Percentiles rank a stretch among this genome's conserved stretches.
These are phyloP conservation scores for Leptinotarsa haldemani DNA, from an alignment of 2,888 invertebrate genomes.

Conservation along the genomic window DNA sequence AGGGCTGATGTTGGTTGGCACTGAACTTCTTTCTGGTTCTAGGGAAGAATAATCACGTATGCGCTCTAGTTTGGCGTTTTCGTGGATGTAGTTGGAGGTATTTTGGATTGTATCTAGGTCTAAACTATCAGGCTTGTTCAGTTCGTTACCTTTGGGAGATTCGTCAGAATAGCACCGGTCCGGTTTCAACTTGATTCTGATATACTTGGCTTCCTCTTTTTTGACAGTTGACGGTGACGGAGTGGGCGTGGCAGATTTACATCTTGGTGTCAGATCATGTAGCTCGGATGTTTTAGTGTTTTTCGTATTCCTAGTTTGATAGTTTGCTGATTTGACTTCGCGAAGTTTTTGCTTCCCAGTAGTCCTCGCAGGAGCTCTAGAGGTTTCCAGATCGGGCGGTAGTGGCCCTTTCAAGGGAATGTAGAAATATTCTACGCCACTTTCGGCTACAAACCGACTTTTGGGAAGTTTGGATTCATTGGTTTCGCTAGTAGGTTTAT, in stretches of 20 bases:
- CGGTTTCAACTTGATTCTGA: slow-evolving; percentile 79
- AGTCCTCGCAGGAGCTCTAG: background rate
- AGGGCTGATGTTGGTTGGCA: slow-evolving; percentile 62
- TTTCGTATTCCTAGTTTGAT: slow-evolving; percentile 34
- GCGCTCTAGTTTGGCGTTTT: slow-evolving; percentile 30
- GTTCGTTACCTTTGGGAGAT: slow-evolving; percentile 52
- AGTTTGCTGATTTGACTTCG: slow-evolving; percentile 49
- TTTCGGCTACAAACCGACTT: slow-evolving; percentile 60
- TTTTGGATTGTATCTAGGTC: slow-evolving; percentile 59
- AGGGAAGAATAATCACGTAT: slow-evolving; percentile 36
- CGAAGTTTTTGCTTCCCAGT: slow-evolving; percentile 32
- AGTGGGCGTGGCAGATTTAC: slow-evolving; percentile 51
- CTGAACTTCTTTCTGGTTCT: slow-evolving; percentile 50
- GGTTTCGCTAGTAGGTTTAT: slow-evolving; percentile 53
- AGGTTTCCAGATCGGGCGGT: slow-evolving; percentile 48
- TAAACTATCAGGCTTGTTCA: slow-evolving; percentile 72
- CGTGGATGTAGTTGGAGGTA: slow-evolving; percentile 28
- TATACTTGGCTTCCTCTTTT: slow-evolving; percentile 67
- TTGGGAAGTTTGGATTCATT: slow-evolving; percentile 40
- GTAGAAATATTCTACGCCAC: slow-evolving; percentile 66
- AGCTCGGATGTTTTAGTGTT: slow-evolving; percentile 23
- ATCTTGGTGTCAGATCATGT: slow-evolving; percentile 38
- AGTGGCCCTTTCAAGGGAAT: slow-evolving; percentile 67
- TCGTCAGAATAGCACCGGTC: slow-evolving; percentile 76
- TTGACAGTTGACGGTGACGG: slow-evolving; percentile 30